phyloP scores from a whole-genome alignment of 2,888 invertebrate species.

The Lissocephala sabroskyi region DNA sequence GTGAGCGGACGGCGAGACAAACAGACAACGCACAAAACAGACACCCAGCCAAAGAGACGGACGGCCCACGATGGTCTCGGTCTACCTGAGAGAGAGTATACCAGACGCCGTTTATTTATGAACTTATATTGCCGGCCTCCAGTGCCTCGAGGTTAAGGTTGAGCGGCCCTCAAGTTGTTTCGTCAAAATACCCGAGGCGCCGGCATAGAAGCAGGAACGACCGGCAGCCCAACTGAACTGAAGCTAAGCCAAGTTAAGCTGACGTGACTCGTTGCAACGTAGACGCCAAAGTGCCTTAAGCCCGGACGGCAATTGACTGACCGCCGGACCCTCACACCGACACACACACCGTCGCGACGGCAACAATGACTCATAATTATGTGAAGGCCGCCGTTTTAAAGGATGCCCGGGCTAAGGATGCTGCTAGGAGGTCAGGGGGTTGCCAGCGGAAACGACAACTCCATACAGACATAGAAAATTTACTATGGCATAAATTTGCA shows the following conservation, averaged over 20 bases:
- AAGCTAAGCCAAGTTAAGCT: too few species aligned
- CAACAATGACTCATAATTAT: not conserved
- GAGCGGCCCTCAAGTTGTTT: slow-evolving; percentile 22
- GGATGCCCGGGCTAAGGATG: not conserved
- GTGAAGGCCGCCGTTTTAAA: not conserved
- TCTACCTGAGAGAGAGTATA: too few species aligned
- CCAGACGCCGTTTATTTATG: not conserved
- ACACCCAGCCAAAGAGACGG: too few species aligned
- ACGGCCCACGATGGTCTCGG: too few species aligned
- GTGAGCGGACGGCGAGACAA: not conserved
- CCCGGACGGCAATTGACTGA: too few species aligned
- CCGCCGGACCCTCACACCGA: not conserved
- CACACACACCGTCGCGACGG: not conserved
- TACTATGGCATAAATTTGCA: slow-evolving; percentile 60
- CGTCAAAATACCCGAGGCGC: not conserved
- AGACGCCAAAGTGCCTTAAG: not conserved
- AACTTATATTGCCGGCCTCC: not conserved
- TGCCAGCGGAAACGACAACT: not conserved
- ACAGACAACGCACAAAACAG: too few species aligned
- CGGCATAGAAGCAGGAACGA: too few species aligned
- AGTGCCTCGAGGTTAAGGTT: slow-evolving; percentile 24
- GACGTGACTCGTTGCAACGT: too few species aligned
- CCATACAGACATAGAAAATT: slow-evolving; percentile 28
- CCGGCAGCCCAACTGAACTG: too few species aligned
- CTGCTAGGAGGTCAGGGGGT: not conserved